Percentiles rank a stretch among this genome's conserved stretches.
Evolutionary conservation across 1,140 invertebrate genomes (phyloP).

Genomic region (Pinna nobilis): DNA sequence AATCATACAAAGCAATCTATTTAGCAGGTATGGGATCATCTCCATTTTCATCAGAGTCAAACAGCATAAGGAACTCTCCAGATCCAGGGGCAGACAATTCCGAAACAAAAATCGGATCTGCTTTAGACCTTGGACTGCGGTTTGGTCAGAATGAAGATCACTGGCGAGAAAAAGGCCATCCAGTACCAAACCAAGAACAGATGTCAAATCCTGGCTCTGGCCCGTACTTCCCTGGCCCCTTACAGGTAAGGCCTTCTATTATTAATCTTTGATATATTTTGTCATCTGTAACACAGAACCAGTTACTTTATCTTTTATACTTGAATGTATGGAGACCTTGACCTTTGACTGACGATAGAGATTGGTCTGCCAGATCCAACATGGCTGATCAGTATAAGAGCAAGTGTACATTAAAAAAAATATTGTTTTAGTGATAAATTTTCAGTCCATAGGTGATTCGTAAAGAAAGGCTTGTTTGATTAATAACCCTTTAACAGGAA

Average conservation of each 20-base stretch:
- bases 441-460: no score
- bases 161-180: conserved; percentile 25
- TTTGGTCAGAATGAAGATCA: conserved; percentile 46
- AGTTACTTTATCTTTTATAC: no score
- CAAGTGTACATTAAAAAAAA: no score
- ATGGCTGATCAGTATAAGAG: no score
- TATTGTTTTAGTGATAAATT: no score
- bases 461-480: no score
- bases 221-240: conserved; percentile 40
- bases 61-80: conserved; percentile 63
- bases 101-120: conserved; percentile 36
- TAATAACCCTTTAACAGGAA: no score
- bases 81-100: conserved; percentile 47
- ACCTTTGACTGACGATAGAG: no score
- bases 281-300: no score
- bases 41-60: conserved; percentile 64
- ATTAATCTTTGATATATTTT: conserved; percentile 20
- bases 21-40: conserved; percentile 60
- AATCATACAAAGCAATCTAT: neutral
- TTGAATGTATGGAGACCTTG: no score
- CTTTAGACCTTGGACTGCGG: conserved; percentile 46
- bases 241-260: conserved; percentile 19
- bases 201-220: conserved; percentile 1
- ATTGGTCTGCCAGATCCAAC: no score
- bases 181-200: conserved; percentile 14